Conservation (phyloP, 2,797 vertebrate species). For the Anisognathus igniventris region DNA sequence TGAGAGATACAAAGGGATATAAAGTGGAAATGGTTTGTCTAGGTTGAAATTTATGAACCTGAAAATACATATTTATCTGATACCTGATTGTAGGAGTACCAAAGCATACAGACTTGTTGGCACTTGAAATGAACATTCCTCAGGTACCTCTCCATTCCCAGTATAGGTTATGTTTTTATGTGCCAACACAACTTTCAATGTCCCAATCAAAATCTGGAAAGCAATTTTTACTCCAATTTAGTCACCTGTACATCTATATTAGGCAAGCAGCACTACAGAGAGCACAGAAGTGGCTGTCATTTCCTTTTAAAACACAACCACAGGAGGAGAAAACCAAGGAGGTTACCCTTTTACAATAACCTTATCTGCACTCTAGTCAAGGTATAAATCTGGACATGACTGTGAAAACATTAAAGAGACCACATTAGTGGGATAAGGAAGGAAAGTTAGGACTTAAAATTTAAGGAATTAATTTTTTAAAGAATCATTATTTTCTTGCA, state of each 20-base stretch:
- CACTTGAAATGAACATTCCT: neutral
- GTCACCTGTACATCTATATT: neutral
- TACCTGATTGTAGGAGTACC: neutral
- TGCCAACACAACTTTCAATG: neutral
- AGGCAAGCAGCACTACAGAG: neutral
- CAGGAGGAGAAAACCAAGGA: neutral
- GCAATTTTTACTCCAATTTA: neutral
- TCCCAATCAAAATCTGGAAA: neutral
- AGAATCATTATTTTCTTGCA: neutral
- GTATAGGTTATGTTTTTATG: neutral
- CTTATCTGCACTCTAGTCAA: neutral
- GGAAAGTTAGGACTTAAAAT: neutral
- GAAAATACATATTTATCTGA: neutral
- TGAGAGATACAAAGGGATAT: neutral
- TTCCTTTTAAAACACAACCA: neutral
- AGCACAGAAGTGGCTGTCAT: neutral
- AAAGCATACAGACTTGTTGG: neutral
- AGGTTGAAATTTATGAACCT: neutral
- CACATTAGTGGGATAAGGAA: neutral
- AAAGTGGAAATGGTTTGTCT: neutral
- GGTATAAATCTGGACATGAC: neutral
- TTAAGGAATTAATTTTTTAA: neutral
- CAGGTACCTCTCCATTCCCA: neutral
- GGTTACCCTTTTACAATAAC: neutral
- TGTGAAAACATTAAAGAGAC: neutral